These are phyloP conservation scores for Odobenus rosmarus DNA, from an alignment of 2,113 vertebrate species.

Conservation along the genomic window DNA sequence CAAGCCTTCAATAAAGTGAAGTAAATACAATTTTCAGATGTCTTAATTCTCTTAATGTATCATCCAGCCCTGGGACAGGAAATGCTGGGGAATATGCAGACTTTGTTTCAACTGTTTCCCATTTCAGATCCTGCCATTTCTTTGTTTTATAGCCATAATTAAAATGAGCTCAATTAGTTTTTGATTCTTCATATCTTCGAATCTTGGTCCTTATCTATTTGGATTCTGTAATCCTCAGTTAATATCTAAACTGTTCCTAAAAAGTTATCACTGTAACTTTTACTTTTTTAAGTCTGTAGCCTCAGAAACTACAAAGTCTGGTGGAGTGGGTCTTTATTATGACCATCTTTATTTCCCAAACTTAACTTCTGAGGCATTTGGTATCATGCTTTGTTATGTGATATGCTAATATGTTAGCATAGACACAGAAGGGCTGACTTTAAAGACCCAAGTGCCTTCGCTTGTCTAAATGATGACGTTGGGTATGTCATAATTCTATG, in stretches of 20 bases:
- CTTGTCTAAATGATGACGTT: background rate
- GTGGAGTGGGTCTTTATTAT: background rate
- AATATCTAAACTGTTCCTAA: background rate
- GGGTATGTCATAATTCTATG: background rate
- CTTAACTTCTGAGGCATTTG: background rate
- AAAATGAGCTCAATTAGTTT: background rate
- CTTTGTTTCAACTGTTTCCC: background rate
- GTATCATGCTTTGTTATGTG: background rate
- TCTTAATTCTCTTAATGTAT: background rate
- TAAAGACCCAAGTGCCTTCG: background rate
- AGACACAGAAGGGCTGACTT: background rate
- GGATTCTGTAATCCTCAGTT: background rate
- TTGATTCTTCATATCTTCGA: background rate
- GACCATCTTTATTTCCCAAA: background rate
- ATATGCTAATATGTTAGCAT: background rate
- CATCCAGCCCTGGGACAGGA: background rate
- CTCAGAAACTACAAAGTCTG: background rate
- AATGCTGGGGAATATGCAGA: background rate
- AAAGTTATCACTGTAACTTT: background rate
- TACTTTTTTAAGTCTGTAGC: background rate
- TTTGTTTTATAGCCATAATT: slow-evolving; percentile 27
- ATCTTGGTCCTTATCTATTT: background rate
- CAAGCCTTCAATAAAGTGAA: background rate
- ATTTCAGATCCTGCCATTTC: background rate
- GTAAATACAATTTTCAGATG: background rate